These are phyloP conservation scores for Threskiornis aethiopicus DNA, from an alignment of 2,797 vertebrate species.

Conservation along the genomic window DNA sequence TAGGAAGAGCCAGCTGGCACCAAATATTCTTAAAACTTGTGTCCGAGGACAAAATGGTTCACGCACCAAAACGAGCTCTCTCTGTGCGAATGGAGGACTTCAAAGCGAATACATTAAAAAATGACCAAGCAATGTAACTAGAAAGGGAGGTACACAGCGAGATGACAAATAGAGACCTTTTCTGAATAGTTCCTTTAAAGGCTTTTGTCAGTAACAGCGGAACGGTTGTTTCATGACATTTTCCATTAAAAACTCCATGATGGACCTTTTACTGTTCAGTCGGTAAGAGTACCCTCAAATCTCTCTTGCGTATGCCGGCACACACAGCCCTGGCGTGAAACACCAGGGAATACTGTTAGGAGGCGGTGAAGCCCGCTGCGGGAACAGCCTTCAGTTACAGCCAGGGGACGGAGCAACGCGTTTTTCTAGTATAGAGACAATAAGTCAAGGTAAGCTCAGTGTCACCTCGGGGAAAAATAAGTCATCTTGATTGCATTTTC, in stretches of 20 bases:
- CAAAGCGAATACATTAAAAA: neutral
- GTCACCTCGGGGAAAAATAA: neutral
- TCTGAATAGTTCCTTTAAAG: neutral
- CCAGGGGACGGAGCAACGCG: neutral
- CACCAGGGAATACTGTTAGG: neutral
- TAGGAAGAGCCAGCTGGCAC: constrained; percentile 17
- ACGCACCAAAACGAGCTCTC: neutral
- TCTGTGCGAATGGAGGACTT: neutral
- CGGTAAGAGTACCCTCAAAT: neutral
- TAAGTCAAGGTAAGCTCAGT: neutral
- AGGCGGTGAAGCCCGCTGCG: neutral
- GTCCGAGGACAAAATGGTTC: neutral
- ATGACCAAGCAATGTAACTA: neutral
- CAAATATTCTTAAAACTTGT: neutral
- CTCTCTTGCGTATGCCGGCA: neutral
- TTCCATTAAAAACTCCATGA: neutral
- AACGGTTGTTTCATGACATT: neutral
- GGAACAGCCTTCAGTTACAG: neutral
- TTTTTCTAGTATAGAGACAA: neutral
- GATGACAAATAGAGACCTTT: neutral
- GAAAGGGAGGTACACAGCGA: neutral
- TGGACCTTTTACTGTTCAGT: neutral
- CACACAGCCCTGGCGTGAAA: accelerated
- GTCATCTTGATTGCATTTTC: neutral
- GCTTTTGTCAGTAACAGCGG: neutral